phyloP scores from a whole-genome alignment of 2,113 vertebrate genomes.

The Eidolon helvum region DNA sequence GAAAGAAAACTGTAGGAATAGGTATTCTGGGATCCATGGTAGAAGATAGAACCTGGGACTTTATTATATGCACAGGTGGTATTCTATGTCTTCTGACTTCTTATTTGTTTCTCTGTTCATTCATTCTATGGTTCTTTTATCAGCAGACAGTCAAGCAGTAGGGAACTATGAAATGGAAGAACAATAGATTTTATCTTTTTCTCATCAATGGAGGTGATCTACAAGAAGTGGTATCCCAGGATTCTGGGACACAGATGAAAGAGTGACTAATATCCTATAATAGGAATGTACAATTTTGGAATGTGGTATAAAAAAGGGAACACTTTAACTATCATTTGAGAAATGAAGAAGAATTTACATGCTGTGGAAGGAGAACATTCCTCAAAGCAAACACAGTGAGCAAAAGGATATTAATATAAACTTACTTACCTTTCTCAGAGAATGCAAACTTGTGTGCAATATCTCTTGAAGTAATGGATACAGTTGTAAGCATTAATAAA shows the following conservation, averaged over 20 bases:
- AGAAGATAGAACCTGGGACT: neutral
- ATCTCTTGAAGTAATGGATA: neutral
- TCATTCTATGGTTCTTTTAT: neutral
- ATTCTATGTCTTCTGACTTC: neutral
- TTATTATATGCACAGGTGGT: neutral
- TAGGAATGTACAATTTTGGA: neutral
- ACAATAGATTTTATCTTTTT: neutral
- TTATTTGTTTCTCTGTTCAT: neutral
- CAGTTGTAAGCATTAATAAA: neutral
- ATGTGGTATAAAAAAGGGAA: neutral
- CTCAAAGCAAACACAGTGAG: neutral
- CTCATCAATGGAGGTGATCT: neutral
- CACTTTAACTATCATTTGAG: slow-evolving; percentile 16
- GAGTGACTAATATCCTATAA: neutral
- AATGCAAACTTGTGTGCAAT: neutral
- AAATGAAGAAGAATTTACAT: slow-evolving; percentile 35
- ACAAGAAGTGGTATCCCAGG: neutral
- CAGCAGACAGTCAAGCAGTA: neutral
- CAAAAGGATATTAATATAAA: neutral
- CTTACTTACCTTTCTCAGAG: neutral
- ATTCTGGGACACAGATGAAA: neutral
- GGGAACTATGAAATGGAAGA: neutral
- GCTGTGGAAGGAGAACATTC: neutral
- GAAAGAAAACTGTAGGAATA: neutral
- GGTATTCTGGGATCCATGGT: neutral